These are phyloP conservation scores for Drosophila leontia DNA, from an alignment of 1,140 invertebrate genomes.

Conservation along the genomic window DNA sequence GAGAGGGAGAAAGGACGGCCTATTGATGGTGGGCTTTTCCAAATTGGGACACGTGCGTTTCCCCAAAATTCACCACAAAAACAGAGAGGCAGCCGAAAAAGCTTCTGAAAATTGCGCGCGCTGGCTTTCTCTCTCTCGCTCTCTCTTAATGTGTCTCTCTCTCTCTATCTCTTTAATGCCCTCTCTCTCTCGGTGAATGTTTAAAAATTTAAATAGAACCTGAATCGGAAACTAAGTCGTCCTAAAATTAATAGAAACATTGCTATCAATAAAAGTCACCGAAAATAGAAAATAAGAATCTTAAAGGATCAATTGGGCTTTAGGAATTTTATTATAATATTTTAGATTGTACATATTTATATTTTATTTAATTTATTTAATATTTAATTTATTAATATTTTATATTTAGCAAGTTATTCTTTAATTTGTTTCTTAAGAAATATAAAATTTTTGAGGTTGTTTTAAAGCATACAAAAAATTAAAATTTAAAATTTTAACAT, in stretches of 20 bases:
- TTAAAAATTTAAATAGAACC: slow-evolving; percentile 33
- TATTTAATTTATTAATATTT: no score
- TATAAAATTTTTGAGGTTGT: no score
- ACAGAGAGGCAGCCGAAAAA: slow-evolving; percentile 66
- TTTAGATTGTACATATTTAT: no score
- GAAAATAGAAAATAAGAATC: not conserved
- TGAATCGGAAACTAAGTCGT: slow-evolving; percentile 10
- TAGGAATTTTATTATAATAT: no score
- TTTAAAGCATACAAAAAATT: no score
- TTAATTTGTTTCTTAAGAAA: no score
- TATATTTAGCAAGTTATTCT: no score
- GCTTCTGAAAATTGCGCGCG: slow-evolving; percentile 43
- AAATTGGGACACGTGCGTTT: slow-evolving; percentile 76
- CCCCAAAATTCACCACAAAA: slow-evolving; percentile 75
- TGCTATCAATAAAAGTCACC: not conserved
- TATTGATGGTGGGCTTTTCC: slow-evolving; percentile 42
- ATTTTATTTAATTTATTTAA: no score
- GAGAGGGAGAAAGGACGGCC: not conserved
- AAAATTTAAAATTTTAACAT: no score
- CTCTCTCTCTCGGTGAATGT: not conserved
- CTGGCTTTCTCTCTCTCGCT: slow-evolving; percentile 32
- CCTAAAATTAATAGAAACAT: slow-evolving; percentile 26
- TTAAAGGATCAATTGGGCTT: no score
- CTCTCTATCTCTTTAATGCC: not conserved
- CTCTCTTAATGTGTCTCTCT: slow-evolving; percentile 17